phyloP scores from a whole-genome alignment of 2,113 vertebrate genomes.

The Microcebus murinus region DNA sequence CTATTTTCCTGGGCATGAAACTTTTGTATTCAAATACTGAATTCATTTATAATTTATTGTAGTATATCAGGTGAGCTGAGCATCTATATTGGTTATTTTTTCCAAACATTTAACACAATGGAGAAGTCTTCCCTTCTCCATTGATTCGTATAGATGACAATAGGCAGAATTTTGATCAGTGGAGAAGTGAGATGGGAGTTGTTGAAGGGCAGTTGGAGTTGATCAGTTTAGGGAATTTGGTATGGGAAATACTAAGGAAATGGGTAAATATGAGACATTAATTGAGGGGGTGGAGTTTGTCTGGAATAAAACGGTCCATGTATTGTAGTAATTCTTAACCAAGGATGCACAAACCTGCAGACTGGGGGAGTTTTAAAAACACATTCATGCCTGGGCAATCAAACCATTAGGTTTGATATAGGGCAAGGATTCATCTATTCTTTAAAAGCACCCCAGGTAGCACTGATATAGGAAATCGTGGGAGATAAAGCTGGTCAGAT shows the following conservation, averaged over 20 bases:
- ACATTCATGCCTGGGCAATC: background rate
- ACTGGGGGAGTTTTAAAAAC: background rate
- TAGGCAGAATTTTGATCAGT: background rate
- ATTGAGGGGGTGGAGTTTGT: background rate
- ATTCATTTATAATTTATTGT: background rate
- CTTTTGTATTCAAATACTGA: background rate
- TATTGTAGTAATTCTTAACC: background rate
- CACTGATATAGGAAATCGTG: background rate
- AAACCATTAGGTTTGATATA: background rate
- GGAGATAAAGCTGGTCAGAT: background rate
- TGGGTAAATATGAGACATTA: too few relatives aligned
- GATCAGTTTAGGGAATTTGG: background rate
- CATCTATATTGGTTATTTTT: background rate
- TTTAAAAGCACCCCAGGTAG: background rate
- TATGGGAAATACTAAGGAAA: background rate
- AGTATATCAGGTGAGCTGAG: background rate
- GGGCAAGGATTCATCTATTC: background rate
- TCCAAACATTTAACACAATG: background rate
- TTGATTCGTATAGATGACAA: background rate
- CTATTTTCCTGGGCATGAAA: conserved; percentile 1
- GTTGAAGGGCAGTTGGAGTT: background rate
- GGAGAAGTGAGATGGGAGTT: background rate
- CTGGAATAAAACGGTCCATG: background rate
- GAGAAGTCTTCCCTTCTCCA: background rate
- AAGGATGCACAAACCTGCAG: background rate